Conservation (phyloP, 2,113 vertebrate genomes). For the Clarias gariepinus region DNA sequence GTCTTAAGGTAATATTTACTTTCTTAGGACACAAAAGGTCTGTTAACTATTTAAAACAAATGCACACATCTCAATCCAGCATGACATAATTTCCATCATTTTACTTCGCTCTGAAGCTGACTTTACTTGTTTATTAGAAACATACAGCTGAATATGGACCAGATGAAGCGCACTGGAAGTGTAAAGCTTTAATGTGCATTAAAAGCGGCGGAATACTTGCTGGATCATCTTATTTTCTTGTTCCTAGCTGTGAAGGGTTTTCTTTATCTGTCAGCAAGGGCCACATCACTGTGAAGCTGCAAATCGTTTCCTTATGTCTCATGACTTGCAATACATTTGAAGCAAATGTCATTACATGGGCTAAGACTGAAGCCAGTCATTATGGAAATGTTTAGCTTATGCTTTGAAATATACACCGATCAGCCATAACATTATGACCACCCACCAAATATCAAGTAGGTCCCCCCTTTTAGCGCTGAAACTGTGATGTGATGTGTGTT, state of each 20-base stretch:
- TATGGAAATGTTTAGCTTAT: neutral
- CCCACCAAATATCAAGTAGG: too few species aligned
- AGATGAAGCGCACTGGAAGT: neutral
- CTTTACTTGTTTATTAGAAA: neutral
- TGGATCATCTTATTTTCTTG: slow-evolving; percentile 7
- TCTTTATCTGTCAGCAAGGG: slow-evolving; percentile 2
- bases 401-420: neutral
- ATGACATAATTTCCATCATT: neutral
- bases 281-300: neutral
- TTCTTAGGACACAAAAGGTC: neutral
- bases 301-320: slow-evolving; percentile 9
- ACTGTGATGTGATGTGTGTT: too few species aligned
- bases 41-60: neutral
- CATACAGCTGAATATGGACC: neutral
- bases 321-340: neutral
- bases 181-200: neutral
- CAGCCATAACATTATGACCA: too few species aligned
- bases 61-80: neutral
- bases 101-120: neutral
- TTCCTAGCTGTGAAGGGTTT: neutral
- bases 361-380: neutral
- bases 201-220: neutral
- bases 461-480: too few species aligned
- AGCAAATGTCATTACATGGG: neutral
- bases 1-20: neutral